Evolutionary conservation across 2,888 invertebrate genomes (phyloP), one percentile per base, ranked within the genome.

Genomic region (Trissoscelio sp.): DNA sequence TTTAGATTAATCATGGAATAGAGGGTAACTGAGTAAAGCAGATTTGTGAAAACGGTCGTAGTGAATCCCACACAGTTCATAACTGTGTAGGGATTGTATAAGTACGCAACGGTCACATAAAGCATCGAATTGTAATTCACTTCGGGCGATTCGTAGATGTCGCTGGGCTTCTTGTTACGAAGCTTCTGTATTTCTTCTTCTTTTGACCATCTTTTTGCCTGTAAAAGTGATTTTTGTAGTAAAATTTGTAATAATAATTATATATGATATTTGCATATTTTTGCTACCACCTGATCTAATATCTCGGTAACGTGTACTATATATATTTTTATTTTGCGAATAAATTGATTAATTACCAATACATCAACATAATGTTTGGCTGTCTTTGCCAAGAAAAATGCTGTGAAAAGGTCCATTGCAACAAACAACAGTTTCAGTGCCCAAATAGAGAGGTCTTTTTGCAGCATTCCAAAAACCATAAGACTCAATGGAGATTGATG

Each of bases 31-130:
- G 97, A 94, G 24, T 97, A 92, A 53, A 96, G 93, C n/a, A 98
- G 92, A 92, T 98, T 98, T 86, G 96, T 96, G 85, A 98, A 95
- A 9, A 97, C 96, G 1, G 97, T 97, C 1, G 98, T 98, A 0
- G 98, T 97, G 91, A 96, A 94, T 7, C 96, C 97, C 28, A 96
- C 95, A 92, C 98, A 98, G 86, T 96, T 96, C 67, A 97, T 92
- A 72, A 98, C 94, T 28, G 95, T 95, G 89, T 97, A 97, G 0
- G 98, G 98, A 92, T 97, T 98, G 86, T 97, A 96, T 44, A 98
- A 93, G 92, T 97, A 98, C 0, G 95, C 95, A 18, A 95, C 93
- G 6, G 95, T 92, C 0, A 97, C 96, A 91, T 95, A 95, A 82
- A 94, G 78, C 66, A 87, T 85, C 1, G 89, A 87, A 16, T 86